Evolutionary conservation across 2,888 invertebrate genomes (phyloP).

Genomic region (Andrena minutula): DNA sequence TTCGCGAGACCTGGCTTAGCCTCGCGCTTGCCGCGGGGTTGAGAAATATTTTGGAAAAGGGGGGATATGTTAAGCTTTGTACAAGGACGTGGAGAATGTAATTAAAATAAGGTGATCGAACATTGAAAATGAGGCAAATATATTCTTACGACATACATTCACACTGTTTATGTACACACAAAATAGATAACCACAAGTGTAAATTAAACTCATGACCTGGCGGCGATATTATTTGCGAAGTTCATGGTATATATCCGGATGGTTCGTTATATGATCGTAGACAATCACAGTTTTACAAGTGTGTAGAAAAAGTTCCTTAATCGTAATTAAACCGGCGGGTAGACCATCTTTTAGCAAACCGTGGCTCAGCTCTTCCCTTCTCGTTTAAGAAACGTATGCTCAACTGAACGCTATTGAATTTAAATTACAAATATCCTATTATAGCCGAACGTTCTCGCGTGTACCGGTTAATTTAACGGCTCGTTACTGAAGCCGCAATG

Average conservation of each 20-base stretch:
- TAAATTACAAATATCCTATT: slow-evolving; percentile 54
- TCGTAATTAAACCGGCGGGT: slow-evolving; percentile 38
- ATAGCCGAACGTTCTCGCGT: slow-evolving; percentile 41
- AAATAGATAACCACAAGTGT: slow-evolving; percentile 62
- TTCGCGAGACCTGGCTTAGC: not conserved
- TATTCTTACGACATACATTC: slow-evolving; percentile 71
- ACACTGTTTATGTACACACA: slow-evolving; percentile 69
- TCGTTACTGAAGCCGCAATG: slow-evolving; percentile 40
- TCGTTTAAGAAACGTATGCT: slow-evolving; percentile 45
- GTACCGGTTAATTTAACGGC: slow-evolving; percentile 38
- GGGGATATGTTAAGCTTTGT: not conserved
- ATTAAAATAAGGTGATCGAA: slow-evolving; percentile 56
- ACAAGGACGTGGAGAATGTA: slow-evolving; percentile 39
- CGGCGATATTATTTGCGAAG: slow-evolving; percentile 52
- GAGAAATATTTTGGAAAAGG: not conserved
- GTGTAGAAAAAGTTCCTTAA: slow-evolving; percentile 66
- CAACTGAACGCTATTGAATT: slow-evolving; percentile 58
- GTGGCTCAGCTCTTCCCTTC: slow-evolving; percentile 39
- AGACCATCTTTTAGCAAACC: slow-evolving; percentile 41
- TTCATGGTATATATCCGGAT: slow-evolving; percentile 56
- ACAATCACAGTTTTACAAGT: slow-evolving; percentile 69
- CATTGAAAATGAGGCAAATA: slow-evolving; percentile 69
- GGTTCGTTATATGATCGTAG: slow-evolving; percentile 59
- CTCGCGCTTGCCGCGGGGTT: not conserved
- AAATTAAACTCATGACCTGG: slow-evolving; percentile 63